Conservation (phyloP, 1,140 invertebrate species). For the Andricus grossulariae region DNA sequence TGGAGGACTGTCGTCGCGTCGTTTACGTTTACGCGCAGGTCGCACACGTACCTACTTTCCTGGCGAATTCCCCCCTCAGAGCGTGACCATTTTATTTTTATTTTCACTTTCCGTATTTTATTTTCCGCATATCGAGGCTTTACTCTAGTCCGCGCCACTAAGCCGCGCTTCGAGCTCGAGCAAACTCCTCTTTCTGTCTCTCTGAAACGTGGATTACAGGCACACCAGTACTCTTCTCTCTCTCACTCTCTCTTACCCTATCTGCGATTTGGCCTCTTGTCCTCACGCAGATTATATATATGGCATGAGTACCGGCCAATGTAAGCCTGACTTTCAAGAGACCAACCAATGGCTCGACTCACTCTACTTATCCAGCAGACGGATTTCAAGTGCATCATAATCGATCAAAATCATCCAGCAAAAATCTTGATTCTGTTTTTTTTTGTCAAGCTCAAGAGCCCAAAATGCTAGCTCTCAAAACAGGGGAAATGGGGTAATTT, state of each 20-base stretch:
- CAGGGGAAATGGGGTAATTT: no score
- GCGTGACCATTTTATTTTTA: constrained; percentile 69
- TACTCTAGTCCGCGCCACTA: constrained; percentile 60
- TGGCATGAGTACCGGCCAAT: constrained; percentile 47
- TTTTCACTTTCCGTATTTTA: constrained; percentile 70
- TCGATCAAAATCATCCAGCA: constrained; percentile 52
- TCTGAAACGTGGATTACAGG: constrained; percentile 63
- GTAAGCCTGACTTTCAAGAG: constrained; percentile 58
- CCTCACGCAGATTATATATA: not conserved
- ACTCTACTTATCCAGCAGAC: constrained; percentile 29
- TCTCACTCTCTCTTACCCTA: constrained; percentile 37
- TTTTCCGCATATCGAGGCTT: constrained; percentile 61
- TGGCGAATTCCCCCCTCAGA: constrained; percentile 57
- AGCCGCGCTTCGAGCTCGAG: constrained; percentile 50
- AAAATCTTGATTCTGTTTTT: not conserved
- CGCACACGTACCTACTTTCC: constrained; percentile 16
- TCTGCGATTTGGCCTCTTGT: constrained; percentile 38
- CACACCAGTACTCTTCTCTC: constrained; percentile 49
- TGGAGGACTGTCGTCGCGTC: no score
- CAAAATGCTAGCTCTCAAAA: not conserved
- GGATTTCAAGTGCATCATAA: constrained; percentile 58
- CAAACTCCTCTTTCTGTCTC: constrained; percentile 41
- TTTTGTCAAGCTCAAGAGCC: not conserved
- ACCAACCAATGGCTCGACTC: constrained; percentile 58
- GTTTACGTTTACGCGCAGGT: constrained; percentile 38